Evolutionary conservation across 1,140 invertebrate genomes (phyloP).

Genomic region (Leptonema lineaticorne): DNA sequence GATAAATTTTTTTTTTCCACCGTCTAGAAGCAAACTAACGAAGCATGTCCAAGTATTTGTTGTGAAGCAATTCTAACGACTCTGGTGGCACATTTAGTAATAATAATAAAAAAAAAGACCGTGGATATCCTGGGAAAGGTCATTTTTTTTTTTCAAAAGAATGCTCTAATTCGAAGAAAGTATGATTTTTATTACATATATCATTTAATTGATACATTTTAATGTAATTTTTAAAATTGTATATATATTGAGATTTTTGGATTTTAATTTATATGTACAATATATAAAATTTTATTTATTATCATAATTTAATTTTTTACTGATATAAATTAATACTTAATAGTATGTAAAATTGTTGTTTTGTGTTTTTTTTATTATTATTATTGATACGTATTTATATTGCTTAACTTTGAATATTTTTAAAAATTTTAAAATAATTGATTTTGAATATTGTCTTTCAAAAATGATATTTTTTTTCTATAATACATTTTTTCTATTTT

Average conservation of each 20-base stretch:
- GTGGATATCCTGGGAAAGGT: slow-evolving; percentile 1
- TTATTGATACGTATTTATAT: too few relatives aligned
- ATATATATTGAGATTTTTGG: neutral
- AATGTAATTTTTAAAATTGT: neutral
- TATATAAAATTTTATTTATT: neutral
- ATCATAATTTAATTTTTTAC: neutral
- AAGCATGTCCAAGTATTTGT: slow-evolving; percentile 30
- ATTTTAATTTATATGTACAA: neutral
- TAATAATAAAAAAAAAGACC: neutral
- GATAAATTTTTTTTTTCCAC: too few relatives aligned
- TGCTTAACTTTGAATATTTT: too few relatives aligned
- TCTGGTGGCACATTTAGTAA: slow-evolving; percentile 13
- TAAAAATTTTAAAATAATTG: neutral
- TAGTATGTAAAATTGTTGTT: too few relatives aligned
- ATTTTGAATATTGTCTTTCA: neutral
- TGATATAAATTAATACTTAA: too few relatives aligned
- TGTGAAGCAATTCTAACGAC: slow-evolving; percentile 20
- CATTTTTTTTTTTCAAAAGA: neutral
- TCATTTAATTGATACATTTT: too few relatives aligned
- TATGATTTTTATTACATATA: neutral
- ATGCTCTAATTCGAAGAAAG: neutral
- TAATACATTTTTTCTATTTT: neutral
- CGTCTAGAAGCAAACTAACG: slow-evolving; percentile 23
- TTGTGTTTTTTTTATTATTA: too few relatives aligned
- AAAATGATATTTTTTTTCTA: neutral